Base-by-base conservation (phyloP, 2,113 vertebrate species). In the Cepphus grylle region DNA sequence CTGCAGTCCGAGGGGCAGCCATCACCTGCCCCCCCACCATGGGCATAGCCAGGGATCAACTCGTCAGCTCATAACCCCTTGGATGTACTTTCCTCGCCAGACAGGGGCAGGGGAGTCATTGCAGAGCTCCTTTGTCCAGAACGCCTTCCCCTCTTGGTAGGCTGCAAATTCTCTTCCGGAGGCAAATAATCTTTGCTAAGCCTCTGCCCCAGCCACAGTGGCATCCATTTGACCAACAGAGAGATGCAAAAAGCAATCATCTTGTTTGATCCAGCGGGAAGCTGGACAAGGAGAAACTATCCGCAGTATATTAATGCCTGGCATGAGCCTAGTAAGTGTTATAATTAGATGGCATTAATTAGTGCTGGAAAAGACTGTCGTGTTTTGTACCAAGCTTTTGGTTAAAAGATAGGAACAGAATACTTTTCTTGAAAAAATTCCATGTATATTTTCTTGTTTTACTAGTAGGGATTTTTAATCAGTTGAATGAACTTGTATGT, bases 401-500 rank as follows among this genome's bases (percentile, higher is more conserved):
- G 96, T 82, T 88, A 81, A 96, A 96, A 94, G 70, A 92, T 58
- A 84, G 78, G 72, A 94, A 49, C 74, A 79, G 86, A 96, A 94
- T 80, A 93, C 69, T 89, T 96, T 90, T 61, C 83, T 78, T 36
- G 56, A 86, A 94, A 96, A 97, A 95, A 97, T 52, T 95, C 96
- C 89, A 45, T 87, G 77, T 97, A 65, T 96, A 97, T 97, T 96
- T 97, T 97, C 97, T 98, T 98, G 95, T 98, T 98, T 98, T 96
- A 96, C 97, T 96, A 86, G 95, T 97, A 95, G 76, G 88, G 38
- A 79, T 94, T 97, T 97, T 98, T 98, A 98, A 98, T 98, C 98
- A 98, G 98, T 97, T 95, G 98, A 98, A 97, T 98, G 98, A 98
- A 98, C 98, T 98, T 98, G 97, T 97, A 98, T 98, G 97, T 98